phyloP scores from a whole-genome alignment of 2,113 vertebrate genomes.

The Apteryx owenii region DNA sequence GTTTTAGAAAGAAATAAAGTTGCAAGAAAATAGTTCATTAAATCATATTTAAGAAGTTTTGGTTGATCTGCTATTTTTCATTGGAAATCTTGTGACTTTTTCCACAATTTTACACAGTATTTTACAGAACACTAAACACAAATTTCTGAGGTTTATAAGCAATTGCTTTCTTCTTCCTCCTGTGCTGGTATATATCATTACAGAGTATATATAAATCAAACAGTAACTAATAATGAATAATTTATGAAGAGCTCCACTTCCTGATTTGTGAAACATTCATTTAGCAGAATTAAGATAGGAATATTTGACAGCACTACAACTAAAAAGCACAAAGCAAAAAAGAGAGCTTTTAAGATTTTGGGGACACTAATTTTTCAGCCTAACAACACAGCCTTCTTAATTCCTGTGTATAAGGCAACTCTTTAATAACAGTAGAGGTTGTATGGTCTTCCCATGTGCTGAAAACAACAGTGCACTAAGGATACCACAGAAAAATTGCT shows the following conservation, averaged over 20 bases:
- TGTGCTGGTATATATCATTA: background rate
- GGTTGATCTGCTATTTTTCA: background rate
- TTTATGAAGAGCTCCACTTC: background rate
- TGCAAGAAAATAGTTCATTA: background rate
- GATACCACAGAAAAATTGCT: background rate
- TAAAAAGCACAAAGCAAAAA: background rate
- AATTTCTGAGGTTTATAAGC: background rate
- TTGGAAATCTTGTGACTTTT: background rate
- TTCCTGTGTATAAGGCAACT: background rate
- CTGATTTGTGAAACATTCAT: background rate
- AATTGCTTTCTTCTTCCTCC: background rate
- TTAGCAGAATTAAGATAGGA: background rate
- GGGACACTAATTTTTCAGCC: background rate
- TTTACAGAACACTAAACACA: background rate
- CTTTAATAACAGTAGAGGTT: background rate
- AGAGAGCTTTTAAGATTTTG: background rate
- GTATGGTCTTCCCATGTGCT: background rate
- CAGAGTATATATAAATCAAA: background rate
- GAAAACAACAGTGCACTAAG: background rate
- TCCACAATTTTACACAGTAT: background rate
- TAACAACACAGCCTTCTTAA: background rate
- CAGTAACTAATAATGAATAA: background rate
- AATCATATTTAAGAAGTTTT: background rate
- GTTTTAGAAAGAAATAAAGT: background rate
- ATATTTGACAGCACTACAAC: background rate